These are phyloP conservation scores for Capitulum mitella DNA, from an alignment of 2,888 invertebrate genomes.

Conservation along the genomic window DNA sequence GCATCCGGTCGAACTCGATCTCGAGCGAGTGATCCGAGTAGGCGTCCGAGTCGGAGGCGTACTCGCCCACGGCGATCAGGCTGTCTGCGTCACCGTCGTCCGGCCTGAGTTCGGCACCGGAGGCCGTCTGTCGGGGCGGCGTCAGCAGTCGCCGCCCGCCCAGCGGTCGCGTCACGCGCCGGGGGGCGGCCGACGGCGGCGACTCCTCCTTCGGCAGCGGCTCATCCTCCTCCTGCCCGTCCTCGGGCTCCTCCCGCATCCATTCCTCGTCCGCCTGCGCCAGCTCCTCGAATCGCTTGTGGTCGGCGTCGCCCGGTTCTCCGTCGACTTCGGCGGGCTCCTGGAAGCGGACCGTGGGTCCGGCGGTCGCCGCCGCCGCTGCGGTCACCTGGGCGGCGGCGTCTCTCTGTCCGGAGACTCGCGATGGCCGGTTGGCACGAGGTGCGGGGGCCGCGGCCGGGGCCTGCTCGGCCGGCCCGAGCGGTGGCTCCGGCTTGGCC, in stretches of 20 bases:
- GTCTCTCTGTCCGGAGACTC: too few relatives aligned
- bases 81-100: neutral
- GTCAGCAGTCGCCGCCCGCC: too few relatives aligned
- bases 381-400: too few relatives aligned
- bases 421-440: neutral
- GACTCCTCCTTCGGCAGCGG: too few relatives aligned
- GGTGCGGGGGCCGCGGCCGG: too few relatives aligned
- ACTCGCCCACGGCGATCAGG: neutral
- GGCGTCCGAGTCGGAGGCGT: neutral
- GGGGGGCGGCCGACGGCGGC: neutral
- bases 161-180: too few relatives aligned
- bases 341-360: too few relatives aligned
- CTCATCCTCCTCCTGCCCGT: neutral
- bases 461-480: too few relatives aligned
- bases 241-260: neutral
- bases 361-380: too few relatives aligned
- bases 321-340: too few relatives aligned
- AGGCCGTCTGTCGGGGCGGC: neutral
- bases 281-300: neutral
- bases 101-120: too few relatives aligned
- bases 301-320: too few relatives aligned
- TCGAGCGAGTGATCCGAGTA: neutral
- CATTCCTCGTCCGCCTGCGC: neutral
- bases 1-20: constrained; percentile 14
- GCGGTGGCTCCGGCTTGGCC: neutral